These are phyloP conservation scores for Coreius guichenoti DNA, from an alignment of 2,797 vertebrate genomes.

Conservation along the genomic window DNA sequence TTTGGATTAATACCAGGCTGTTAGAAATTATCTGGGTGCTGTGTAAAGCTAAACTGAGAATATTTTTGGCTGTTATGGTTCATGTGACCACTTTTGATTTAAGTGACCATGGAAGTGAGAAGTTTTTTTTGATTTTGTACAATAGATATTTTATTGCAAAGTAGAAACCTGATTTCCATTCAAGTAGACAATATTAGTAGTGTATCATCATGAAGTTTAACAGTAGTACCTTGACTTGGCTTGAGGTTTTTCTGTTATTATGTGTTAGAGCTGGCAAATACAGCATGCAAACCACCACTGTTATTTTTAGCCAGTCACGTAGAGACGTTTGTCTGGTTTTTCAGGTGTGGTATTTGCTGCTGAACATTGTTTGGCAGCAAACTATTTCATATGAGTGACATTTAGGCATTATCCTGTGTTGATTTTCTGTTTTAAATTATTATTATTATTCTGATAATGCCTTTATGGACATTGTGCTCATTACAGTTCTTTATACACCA, in stretches of 20 bases:
- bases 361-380: neutral
- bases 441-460: neutral
- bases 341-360: constrained; percentile 3
- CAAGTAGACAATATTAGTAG: neutral
- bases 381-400: neutral
- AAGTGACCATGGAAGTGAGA: constrained; percentile 29
- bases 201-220: neutral
- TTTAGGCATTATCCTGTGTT: neutral
- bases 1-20: constrained; percentile 11
- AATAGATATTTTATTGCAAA: constrained; percentile 2
- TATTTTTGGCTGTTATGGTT: neutral
- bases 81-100: constrained; percentile 8
- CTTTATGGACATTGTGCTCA: too few relatives aligned
- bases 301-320: constrained; percentile 3
- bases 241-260: constrained; percentile 16
- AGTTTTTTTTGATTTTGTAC: constrained; percentile 23
- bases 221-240: neutral
- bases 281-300: constrained; percentile 13
- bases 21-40: neutral
- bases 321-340: constrained; percentile 31
- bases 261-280: constrained; percentile 37
- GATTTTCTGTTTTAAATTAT: neutral
- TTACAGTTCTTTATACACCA: too few relatives aligned
- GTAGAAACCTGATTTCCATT: constrained; percentile 7
- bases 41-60: neutral